Base-by-base conservation (phyloP, 37 sponge, comb jelly and placozoan genomes). In the Chondrilla cf. caribensis region DNA sequence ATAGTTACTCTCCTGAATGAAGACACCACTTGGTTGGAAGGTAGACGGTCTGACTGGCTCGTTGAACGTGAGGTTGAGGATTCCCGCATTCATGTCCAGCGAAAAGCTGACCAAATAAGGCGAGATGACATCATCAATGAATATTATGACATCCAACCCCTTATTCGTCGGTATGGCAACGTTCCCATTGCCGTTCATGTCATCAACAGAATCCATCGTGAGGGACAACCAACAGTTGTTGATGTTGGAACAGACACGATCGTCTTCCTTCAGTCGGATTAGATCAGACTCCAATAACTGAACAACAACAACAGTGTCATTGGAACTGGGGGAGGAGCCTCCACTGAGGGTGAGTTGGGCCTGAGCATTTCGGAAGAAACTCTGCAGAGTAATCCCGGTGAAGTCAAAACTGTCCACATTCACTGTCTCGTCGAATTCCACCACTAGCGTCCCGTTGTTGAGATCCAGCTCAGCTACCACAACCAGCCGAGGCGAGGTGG, bases 161-260 rank as follows among this genome's bases (percentile, higher is more conserved):
- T 43, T 39, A 1, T 54, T 54, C 36, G 44, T 79, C 0, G 79
- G 38, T 38, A 92, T 18, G 21, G 73, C 71, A 24, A 36, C 37
- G 3, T 83, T 28, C 0, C 67, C 67, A 87, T 95, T 95, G 17
- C 80, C 85, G 79, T 87, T 89, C 90, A 88, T 95, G 77, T 95
- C 96, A 0, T 54, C 21, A 39, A 95, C 54, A 11, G 88, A 59
- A 47, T 59, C 54, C 2, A 21, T 19, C 22, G 79, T 28, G 42
- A 90, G 22, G 21, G 93, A 82, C 19, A 95, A 38, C 96, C 96
- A 95, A 60, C 96, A 95, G 82, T 95, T 95, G 86, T 95, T 92
- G 42, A 82, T 79, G 33, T 85, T 79, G 18, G 96, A 95, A 60
- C 96, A 95, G 22, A 95, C 86, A 17, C 90, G 59, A 24, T 94